phyloP scores from a whole-genome alignment of 2,888 invertebrate genomes.

The Eupeodes luniger region DNA sequence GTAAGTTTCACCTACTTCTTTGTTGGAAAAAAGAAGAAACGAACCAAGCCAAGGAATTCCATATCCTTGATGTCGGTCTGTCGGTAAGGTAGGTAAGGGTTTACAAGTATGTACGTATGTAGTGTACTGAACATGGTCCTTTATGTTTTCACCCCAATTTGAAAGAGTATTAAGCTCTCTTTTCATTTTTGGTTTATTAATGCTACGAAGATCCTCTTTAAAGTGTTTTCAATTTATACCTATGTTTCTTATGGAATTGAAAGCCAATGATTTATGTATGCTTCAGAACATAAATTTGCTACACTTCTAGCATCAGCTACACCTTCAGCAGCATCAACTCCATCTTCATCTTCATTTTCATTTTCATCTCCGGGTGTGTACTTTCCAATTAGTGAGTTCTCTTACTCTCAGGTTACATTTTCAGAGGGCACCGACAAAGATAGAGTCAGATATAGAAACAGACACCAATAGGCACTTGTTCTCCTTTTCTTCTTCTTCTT shows the following conservation, averaged over 20 bases:
- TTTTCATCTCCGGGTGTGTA: neutral
- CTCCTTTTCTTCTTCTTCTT: neutral
- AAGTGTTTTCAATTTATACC: conserved; percentile 60
- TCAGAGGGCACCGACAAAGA: conserved; percentile 12
- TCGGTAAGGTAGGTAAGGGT: too few relatives aligned
- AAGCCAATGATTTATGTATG: conserved; percentile 69
- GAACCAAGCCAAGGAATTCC: neutral
- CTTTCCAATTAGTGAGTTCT: conserved; percentile 47
- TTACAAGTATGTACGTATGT: too few relatives aligned
- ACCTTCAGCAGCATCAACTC: neutral
- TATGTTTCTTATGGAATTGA: conserved; percentile 52
- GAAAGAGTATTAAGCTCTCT: conserved; percentile 35
- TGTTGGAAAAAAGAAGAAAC: neutral
- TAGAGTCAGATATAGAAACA: neutral
- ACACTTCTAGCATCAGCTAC: neutral
- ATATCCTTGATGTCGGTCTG: neutral
- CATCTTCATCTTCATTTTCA: neutral
- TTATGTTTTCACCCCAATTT: conserved; percentile 7
- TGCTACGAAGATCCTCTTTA: conserved; percentile 50
- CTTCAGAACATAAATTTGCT: conserved; percentile 54
- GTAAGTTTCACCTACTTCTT: conserved; percentile 47
- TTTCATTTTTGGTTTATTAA: conserved; percentile 54
- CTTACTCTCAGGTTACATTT: conserved; percentile 52
- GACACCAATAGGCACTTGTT: conserved; percentile 49
- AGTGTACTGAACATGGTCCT: neutral